phyloP scores from a whole-genome alignment of 2,797 vertebrate genomes.

The Melanotaenia trifasciata region DNA sequence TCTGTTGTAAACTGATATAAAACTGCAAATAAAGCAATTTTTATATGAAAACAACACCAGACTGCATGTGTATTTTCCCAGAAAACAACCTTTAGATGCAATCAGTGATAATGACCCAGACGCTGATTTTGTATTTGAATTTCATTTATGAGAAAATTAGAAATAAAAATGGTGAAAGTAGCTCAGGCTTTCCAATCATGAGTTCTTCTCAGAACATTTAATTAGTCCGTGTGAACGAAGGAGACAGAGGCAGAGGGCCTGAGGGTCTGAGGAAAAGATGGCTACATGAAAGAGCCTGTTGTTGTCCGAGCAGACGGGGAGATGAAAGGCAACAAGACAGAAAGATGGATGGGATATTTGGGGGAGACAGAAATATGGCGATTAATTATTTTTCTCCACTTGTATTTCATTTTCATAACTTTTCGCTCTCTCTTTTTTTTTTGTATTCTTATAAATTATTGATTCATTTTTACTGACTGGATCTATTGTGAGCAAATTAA shows the following conservation, averaged over 20 bases:
- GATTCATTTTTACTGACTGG: background rate
- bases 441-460: background rate
- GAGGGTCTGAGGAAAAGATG: conserved; percentile 74
- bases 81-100: background rate
- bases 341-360: conserved; percentile 78
- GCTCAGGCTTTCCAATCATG: conserved; percentile 69
- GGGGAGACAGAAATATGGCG: conserved; percentile 51
- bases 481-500: background rate
- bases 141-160: conserved; percentile 3
- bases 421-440: background rate
- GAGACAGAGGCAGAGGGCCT: conserved; percentile 66
- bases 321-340: conserved; percentile 77
- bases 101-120: conserved; percentile 7
- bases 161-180: conserved; percentile 31
- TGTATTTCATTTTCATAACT: conserved; percentile 27
- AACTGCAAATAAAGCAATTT: conserved; percentile 56
- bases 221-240: conserved; percentile 76
- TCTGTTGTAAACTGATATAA: conserved; percentile 19
- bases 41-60: conserved; percentile 25
- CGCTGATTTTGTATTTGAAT: conserved; percentile 5
- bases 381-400: conserved; percentile 51
- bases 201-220: conserved; percentile 77
- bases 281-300: conserved; percentile 82
- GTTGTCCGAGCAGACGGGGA: conserved; percentile 72
- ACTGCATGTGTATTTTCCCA: conserved; percentile 28